phyloP scores from a whole-genome alignment of 2,113 vertebrate genomes.

The Nymphicus hollandicus region DNA sequence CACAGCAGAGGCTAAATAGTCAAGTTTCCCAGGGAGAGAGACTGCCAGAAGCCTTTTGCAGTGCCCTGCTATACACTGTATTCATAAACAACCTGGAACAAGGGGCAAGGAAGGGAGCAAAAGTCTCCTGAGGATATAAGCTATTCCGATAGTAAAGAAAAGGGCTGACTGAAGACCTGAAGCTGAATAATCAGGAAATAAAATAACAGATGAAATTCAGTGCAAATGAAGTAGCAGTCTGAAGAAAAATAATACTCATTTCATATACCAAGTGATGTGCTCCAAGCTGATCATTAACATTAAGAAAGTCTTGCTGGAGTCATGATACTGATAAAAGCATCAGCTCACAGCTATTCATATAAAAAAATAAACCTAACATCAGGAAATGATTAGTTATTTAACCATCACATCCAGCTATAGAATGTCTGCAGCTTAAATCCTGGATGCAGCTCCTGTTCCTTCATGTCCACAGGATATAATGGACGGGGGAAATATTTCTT shows the following conservation, averaged over 20 bases:
- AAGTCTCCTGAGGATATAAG: background rate
- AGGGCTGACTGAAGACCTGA: background rate
- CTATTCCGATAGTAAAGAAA: background rate
- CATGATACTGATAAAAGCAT: background rate
- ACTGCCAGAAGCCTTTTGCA: background rate
- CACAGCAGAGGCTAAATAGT: background rate
- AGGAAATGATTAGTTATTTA: background rate
- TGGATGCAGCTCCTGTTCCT: background rate
- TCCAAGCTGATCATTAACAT: background rate
- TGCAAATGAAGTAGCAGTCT: background rate
- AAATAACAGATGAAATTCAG: background rate
- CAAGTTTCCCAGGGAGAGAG: background rate
- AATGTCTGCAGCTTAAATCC: background rate
- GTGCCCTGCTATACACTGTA: background rate
- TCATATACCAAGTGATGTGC: background rate
- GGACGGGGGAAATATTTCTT: background rate
- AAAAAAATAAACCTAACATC: background rate
- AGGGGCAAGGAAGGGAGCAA: background rate
- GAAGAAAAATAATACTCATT: background rate
- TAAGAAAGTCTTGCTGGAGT: background rate
- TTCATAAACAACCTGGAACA: background rate
- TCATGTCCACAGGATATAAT: background rate
- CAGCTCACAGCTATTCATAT: background rate
- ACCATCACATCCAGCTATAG: background rate
- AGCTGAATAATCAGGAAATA: background rate